Base-by-base conservation (phyloP, 2,888 invertebrate genomes). In the Mimas tiliae region DNA sequence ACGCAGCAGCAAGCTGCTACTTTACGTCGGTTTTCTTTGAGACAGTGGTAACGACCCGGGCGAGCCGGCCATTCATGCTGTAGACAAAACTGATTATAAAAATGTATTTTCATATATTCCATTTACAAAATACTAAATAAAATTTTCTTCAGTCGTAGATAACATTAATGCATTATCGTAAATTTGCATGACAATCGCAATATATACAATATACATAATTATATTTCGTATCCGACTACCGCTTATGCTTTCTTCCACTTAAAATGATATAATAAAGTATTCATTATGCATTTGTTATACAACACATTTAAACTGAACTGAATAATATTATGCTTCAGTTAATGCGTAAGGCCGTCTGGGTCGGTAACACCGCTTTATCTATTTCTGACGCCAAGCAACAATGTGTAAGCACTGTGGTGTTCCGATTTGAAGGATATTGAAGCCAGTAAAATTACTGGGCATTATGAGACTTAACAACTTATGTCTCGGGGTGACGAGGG, bases 291-390 rank as follows among this genome's bases (percentile, higher is more conserved):
- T 69, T 50, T 64, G 68, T 79, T 72, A 77, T 77, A 76, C 80
- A 81, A 83, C 70, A 50, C 7, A 38, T 58, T 65, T 63, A 70
- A 69, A 73, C 55, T 67, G 64, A 65, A 70, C 38, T 38, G 67
- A 68, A 63, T 71, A 68, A 67, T 48, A 67, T 67, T 65, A 71
- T 64, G 34, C 38, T 73, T 69, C 70, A 55, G 69, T 71, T 70
- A 76, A 72, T 75, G 80, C 76, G 70, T 70, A 68, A 70, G 68
- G 69, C 72, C 74, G n/a, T n/a, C n/a, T n/a, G n/a, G n/a, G n/a
- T n/a, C n/a, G n/a, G n/a, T n/a, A n/a, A n/a, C n/a, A n/a, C n/a
- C n/a, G n/a, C n/a, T n/a, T n/a, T n/a, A n/a, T n/a, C n/a, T n/a
- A n/a, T n/a, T n/a, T n/a, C n/a, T n/a, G n/a, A n/a, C n/a, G n/a